These are phyloP conservation scores for Pedicia rivosa DNA, from an alignment of 2,888 invertebrate genomes.

Conservation along the genomic window DNA sequence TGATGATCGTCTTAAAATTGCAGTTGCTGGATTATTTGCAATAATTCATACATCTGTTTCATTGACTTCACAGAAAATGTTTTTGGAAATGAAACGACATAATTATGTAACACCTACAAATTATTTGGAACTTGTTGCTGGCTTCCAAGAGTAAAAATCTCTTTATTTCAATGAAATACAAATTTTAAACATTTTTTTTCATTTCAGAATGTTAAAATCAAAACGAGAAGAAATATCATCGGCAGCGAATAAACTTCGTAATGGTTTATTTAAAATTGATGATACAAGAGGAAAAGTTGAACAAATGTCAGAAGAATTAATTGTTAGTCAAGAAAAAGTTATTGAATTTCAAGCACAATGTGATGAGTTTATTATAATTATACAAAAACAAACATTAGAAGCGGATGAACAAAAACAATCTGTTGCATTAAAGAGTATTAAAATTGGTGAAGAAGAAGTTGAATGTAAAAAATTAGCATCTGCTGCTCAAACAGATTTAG, in stretches of 20 bases:
- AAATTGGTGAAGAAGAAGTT: constrained; percentile 64
- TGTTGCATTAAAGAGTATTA: constrained; percentile 52
- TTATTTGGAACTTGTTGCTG: constrained; percentile 68
- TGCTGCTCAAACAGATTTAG: constrained; percentile 66
- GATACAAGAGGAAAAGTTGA: constrained; percentile 70
- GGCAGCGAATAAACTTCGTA: constrained; percentile 63
- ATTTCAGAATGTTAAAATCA: constrained; percentile 44
- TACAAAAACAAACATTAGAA: constrained; percentile 63
- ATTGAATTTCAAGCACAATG: constrained; percentile 66
- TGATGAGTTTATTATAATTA: constrained; percentile 68
- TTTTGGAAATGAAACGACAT: constrained; percentile 56
- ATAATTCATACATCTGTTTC: constrained; percentile 71
- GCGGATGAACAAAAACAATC: constrained; percentile 68
- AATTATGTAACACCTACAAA: constrained; percentile 85
- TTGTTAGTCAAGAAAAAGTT: constrained; percentile 52
- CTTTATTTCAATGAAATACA: constrained; percentile 4
- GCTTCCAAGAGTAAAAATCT: constrained; percentile 57
- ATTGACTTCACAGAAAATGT: constrained; percentile 54
- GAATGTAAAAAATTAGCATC: constrained; percentile 70
- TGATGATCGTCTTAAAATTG: constrained; percentile 44
- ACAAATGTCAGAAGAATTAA: constrained; percentile 70
- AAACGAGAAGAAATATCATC: constrained; percentile 56
- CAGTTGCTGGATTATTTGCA: constrained; percentile 60
- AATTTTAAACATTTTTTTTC: constrained; percentile 4
- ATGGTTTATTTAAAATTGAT: constrained; percentile 73